Conservation (phyloP, 1,140 invertebrate species). For the Manduca sexta region DNA sequence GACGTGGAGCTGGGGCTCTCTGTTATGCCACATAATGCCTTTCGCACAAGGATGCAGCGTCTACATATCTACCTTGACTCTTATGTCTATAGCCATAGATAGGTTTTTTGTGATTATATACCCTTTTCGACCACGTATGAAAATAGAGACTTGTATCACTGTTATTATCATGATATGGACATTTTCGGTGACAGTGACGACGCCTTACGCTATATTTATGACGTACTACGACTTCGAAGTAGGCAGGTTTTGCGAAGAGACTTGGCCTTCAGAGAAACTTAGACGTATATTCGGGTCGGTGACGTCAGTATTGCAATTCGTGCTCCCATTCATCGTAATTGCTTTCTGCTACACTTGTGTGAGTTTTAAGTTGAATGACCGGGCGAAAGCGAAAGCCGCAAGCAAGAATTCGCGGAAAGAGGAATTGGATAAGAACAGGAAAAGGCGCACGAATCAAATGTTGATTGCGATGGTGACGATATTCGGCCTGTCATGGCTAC, state of each 20-base stretch:
- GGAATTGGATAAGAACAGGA: slow-evolving; percentile 82
- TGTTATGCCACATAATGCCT: slow-evolving; percentile 93
- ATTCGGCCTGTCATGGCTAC: slow-evolving; percentile 96
- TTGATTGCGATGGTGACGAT: slow-evolving; percentile 97
- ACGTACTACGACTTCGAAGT: slow-evolving; percentile 56
- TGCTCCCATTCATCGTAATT: slow-evolving; percentile 95
- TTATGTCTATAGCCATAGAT: slow-evolving; percentile 98
- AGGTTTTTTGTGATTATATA: slow-evolving; percentile 98
- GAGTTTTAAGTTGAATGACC: slow-evolving; percentile 88
- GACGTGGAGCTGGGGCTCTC: slow-evolving; percentile 92
- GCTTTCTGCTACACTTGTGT: slow-evolving; percentile 96
- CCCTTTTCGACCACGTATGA: slow-evolving; percentile 95
- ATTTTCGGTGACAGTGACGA: slow-evolving; percentile 88
- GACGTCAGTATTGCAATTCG: slow-evolving; percentile 93
- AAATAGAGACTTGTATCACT: slow-evolving; percentile 84
- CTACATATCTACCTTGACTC: slow-evolving; percentile 97
- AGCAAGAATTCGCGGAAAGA: slow-evolving; percentile 83
- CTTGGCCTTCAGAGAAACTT: slow-evolving; percentile 88
- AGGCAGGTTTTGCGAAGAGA: slow-evolving; percentile 86
- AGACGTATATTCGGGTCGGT: slow-evolving; percentile 88
- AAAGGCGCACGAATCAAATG: slow-evolving; percentile 92
- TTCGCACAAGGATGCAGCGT: slow-evolving; percentile 95
- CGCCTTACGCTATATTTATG: slow-evolving; percentile 96
- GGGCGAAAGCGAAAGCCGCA: slow-evolving; percentile 84
- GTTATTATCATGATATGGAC: slow-evolving; percentile 95